Conservation (phyloP, 2,113 vertebrate genomes). For the Misgurnus anguillicaudatus region DNA sequence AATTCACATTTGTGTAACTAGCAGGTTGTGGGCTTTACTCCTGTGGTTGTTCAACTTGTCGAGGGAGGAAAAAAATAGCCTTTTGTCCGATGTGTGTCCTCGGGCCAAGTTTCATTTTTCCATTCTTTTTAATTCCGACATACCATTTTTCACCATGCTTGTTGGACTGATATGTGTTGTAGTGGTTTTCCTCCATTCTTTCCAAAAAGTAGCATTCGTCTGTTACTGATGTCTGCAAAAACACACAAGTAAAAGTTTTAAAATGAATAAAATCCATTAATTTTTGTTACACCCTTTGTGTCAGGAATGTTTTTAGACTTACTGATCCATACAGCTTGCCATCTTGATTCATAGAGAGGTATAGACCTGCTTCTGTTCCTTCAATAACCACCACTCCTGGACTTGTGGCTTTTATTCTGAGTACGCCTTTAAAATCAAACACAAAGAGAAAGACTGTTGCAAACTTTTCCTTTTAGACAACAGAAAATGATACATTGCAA, state of each 20-base stretch:
- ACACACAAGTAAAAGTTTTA: conserved; percentile 15
- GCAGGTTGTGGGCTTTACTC: conserved; percentile 46
- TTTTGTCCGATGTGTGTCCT: conserved; percentile 91
- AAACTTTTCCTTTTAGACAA: no score
- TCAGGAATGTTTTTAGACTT: conserved; percentile 62
- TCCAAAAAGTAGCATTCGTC: conserved; percentile 93
- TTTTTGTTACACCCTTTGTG: not conserved
- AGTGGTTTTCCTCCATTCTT: conserved; percentile 89
- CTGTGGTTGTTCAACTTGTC: conserved; percentile 67
- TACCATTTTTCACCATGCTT: conserved; percentile 86
- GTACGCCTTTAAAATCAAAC: conserved; percentile 56
- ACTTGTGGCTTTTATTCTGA: conserved; percentile 68
- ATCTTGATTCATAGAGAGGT: conserved; percentile 86
- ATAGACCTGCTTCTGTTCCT: conserved; percentile 74
- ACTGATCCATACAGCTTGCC: conserved; percentile 87
- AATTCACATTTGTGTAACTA: not conserved
- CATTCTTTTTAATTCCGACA: conserved; percentile 91
- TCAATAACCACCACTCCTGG: conserved; percentile 69
- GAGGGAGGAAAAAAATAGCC: conserved; percentile 89
- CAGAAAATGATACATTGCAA: not conserved
- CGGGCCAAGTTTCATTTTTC: conserved; percentile 83
- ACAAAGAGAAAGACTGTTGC: not conserved
- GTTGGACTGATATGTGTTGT: conserved; percentile 88
- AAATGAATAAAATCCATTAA: not conserved
- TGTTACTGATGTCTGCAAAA: conserved; percentile 74